phyloP scores from a whole-genome alignment of 2,113 vertebrate species.

The human (Homo sapiens) region GRCh38 chr5:5625501-5626000 shows the following conservation, averaged over 20 bases:
- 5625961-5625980: no score
- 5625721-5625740: accelerated
- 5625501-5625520: accelerated
- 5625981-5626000: accelerated
- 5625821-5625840: no score
- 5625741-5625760: accelerated
- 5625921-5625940: background rate
- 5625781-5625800: no score
- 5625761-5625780: background rate
- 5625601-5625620: accelerated
- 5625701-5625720: accelerated
- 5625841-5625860: background rate
- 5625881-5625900: accelerated
- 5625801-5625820: accelerated
- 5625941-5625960: accelerated
- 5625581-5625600: background rate
- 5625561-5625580: accelerated
- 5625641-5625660: accelerated
- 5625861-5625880: accelerated
- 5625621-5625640: background rate
- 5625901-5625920: accelerated
- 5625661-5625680: accelerated
- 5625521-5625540: no score
- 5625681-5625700: accelerated
- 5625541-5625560: accelerated